These are phyloP conservation scores for Taurulus bubalis DNA, from an alignment of 2,113 vertebrate species.

Conservation along the genomic window DNA sequence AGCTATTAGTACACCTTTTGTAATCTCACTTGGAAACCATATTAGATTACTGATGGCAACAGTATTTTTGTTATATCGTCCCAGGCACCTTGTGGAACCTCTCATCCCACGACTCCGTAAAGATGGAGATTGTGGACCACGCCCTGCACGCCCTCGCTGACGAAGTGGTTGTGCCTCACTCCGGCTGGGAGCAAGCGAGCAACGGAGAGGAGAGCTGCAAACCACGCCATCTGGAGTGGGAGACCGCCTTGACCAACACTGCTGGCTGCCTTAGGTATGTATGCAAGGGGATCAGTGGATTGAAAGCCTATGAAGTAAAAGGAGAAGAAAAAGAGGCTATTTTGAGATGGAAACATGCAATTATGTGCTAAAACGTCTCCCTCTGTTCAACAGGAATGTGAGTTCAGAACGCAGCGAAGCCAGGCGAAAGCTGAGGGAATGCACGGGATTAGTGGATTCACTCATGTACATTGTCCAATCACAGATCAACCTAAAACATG, in stretches of 20 bases:
- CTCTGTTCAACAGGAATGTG: slow-evolving; percentile 88
- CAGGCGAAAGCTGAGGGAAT: slow-evolving; percentile 94
- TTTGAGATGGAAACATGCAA: slow-evolving; percentile 51
- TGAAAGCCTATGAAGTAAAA: neutral
- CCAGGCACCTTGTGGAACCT: slow-evolving; percentile 98
- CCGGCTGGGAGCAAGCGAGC: slow-evolving; percentile 90
- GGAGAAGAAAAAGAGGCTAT: slow-evolving; percentile 18
- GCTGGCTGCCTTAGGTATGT: slow-evolving; percentile 99
- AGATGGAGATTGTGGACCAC: slow-evolving; percentile 99
- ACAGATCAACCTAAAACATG: slow-evolving; percentile 94
- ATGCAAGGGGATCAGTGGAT: slow-evolving; percentile 24
- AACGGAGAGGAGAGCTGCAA: slow-evolving; percentile 90
- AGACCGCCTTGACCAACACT: slow-evolving; percentile 95
- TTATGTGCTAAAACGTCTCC: slow-evolving; percentile 49
- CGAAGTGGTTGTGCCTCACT: slow-evolving; percentile 93
- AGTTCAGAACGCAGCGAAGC: slow-evolving; percentile 97
- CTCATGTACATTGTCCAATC: slow-evolving; percentile 95
- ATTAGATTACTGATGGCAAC: too few relatives aligned
- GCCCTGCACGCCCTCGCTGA: slow-evolving; percentile 92
- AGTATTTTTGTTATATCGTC: neutral
- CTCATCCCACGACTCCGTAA: slow-evolving; percentile 96
- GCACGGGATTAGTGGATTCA: slow-evolving; percentile 92
- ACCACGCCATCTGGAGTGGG: slow-evolving; percentile 95
- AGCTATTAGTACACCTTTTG: too few relatives aligned
- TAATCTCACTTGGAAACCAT: too few relatives aligned